These are phyloP conservation scores for Stictocephala bisonia DNA, from an alignment of 2,888 invertebrate genomes.

Conservation along the genomic window DNA sequence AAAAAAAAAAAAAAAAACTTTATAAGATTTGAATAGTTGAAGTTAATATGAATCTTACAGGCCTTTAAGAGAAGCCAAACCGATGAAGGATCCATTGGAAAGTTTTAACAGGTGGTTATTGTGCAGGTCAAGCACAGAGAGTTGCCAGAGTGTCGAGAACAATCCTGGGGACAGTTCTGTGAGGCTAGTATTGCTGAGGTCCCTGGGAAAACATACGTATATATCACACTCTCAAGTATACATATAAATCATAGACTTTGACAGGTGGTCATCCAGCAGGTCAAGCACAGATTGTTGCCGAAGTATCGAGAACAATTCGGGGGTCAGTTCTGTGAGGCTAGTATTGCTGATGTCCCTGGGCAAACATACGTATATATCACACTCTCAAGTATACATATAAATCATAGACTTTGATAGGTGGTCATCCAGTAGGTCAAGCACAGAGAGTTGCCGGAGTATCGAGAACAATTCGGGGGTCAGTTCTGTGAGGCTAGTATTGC, in stretches of 20 bases:
- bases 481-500: no score
- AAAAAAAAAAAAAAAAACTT: no score
- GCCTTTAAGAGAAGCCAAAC: constrained; percentile 61
- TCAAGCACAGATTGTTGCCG: constrained; percentile 62
- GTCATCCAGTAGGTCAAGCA: constrained; percentile 63
- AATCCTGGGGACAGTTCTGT: constrained; percentile 61
- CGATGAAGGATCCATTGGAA: constrained; percentile 60
- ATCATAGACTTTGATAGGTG: constrained; percentile 56
- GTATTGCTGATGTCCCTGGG: not conserved
- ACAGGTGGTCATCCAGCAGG: constrained; percentile 63
- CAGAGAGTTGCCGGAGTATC: constrained; percentile 63
- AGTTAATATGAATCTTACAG: constrained; percentile 65
- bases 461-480: constrained; percentile 62
- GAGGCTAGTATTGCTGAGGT: constrained; percentile 65
- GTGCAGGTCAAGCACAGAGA: constrained; percentile 62
- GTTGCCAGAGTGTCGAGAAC: constrained; percentile 64
- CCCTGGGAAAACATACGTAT: constrained; percentile 59
- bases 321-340: not conserved
- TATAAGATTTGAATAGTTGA: no score
- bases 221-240: not conserved
- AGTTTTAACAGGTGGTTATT: constrained; percentile 62
- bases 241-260: not conserved
- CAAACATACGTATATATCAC: not conserved
- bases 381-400: no score
- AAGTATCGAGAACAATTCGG: constrained; percentile 62